Evolutionary conservation across 2,888 invertebrate species (phyloP).

Genomic region (Boloria euphrosyne): DNA sequence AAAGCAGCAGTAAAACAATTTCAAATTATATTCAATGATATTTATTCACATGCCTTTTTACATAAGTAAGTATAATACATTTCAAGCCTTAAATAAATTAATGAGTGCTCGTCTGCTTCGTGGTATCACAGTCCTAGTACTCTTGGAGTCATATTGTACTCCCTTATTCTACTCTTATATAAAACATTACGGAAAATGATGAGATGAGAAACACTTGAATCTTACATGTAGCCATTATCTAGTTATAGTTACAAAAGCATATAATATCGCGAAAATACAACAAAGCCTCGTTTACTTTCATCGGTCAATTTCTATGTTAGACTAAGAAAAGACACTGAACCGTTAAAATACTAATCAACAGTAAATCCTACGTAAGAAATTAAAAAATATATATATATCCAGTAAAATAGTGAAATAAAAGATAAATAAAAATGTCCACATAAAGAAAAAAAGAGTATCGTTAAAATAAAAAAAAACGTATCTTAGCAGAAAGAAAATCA

Average conservation of each 20-base stretch:
- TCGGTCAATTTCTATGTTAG: slow-evolving; percentile 8
- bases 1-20: slow-evolving; percentile 33
- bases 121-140: slow-evolving; percentile 72
- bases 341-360: slow-evolving; percentile 13
- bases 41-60: slow-evolving; percentile 66
- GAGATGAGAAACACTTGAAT: slow-evolving; percentile 24
- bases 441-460: no score
- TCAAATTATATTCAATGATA: slow-evolving; percentile 47
- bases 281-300: slow-evolving; percentile 28
- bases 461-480: no score
- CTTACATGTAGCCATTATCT: slow-evolving; percentile 29
- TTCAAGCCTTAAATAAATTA: slow-evolving; percentile 57
- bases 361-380: neutral
- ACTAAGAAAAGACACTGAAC: slow-evolving; percentile 35
- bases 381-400: no score
- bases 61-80: slow-evolving; percentile 60
- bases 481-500: neutral
- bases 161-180: slow-evolving; percentile 26
- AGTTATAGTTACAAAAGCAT: slow-evolving; percentile 32
- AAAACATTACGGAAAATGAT: slow-evolving; percentile 19
- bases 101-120: slow-evolving; percentile 60
- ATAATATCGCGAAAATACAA: slow-evolving; percentile 27
- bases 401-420: slow-evolving; percentile 3
- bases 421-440: neutral
- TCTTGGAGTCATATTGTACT: slow-evolving; percentile 29